A percentile compares a stretch with the other conserved stretches of the same genome.
These are phyloP conservation scores for Hippocampus kuda DNA, from an alignment of 2,797 vertebrate genomes.

Conservation along the genomic window DNA sequence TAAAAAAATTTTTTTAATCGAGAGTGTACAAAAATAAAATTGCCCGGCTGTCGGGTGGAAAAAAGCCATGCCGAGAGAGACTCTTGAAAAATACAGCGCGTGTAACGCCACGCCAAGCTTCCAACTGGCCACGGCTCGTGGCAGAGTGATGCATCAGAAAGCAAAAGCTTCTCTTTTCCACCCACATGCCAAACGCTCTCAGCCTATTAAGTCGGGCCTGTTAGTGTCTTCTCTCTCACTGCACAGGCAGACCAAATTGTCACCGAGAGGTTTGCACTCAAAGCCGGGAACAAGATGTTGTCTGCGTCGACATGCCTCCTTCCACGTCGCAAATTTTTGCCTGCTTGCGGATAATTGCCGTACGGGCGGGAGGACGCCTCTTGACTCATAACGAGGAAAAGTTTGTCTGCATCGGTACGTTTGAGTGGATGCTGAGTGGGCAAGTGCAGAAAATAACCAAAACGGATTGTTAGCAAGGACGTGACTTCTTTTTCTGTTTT, in stretches of 20 bases:
- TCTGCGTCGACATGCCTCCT: slow-evolving; percentile 32
- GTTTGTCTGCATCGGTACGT: not conserved
- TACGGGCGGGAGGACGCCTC: slow-evolving; percentile 25
- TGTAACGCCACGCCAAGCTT: slow-evolving; percentile 29
- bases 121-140: slow-evolving; percentile 32
- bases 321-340: slow-evolving; percentile 34
- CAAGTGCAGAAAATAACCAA: not conserved
- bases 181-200: slow-evolving; percentile 2
- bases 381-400: slow-evolving; percentile 42
- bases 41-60: not conserved
- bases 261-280: slow-evolving; percentile 21
- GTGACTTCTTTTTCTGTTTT: not conserved
- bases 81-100: slow-evolving; percentile 1
- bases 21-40: not conserved
- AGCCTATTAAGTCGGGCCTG: slow-evolving; percentile 46
- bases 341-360: slow-evolving; percentile 28
- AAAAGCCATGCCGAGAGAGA: slow-evolving; percentile 3
- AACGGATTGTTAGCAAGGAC: not conserved
- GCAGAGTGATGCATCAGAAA: slow-evolving; percentile 43
- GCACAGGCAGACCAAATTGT: slow-evolving; percentile 38
- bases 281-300: slow-evolving; percentile 40
- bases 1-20: not conserved
- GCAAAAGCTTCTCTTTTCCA: slow-evolving; percentile 4
- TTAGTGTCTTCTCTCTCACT: slow-evolving; percentile 46
- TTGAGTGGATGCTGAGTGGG: not conserved